These are phyloP conservation scores for Aspiorhynchus laticeps DNA, from an alignment of 2,113 vertebrate species.

Conservation along the genomic window DNA sequence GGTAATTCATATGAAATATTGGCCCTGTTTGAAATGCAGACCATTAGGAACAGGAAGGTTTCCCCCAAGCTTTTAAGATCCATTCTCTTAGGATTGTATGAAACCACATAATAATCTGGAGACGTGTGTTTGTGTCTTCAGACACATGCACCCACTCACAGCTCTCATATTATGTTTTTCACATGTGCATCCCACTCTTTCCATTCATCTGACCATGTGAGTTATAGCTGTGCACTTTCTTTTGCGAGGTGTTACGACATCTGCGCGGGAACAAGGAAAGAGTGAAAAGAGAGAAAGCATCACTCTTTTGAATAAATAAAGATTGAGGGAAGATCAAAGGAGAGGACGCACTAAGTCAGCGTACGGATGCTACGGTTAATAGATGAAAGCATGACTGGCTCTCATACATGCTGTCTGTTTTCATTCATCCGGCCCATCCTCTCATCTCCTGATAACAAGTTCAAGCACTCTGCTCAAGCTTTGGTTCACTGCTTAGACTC, in stretches of 20 bases:
- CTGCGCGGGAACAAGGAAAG: neutral
- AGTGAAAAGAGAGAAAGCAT: conserved; percentile 5
- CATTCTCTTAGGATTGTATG: neutral
- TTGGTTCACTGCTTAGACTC: neutral
- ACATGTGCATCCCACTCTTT: conserved; percentile 25
- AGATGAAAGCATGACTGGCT: conserved; percentile 44
- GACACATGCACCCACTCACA: conserved; percentile 35
- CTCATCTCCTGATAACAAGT: conserved; percentile 14
- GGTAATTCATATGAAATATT: neutral
- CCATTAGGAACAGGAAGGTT: neutral
- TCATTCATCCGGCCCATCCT: conserved; percentile 32
- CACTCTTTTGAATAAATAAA: conserved; percentile 42
- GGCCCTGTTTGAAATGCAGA: neutral
- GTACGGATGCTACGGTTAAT: conserved; percentile 28
- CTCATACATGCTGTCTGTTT: conserved; percentile 38
- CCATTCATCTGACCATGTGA: conserved; percentile 20
- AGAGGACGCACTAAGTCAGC: conserved; percentile 29
- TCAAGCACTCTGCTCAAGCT: neutral
- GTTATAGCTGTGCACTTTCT: neutral
- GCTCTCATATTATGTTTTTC: conserved; percentile 1
- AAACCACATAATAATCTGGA: conserved; percentile 20
- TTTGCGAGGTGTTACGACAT: conserved; percentile 12
- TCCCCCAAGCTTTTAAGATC: neutral
- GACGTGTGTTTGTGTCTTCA: conserved; percentile 7
- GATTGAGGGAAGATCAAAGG: conserved; percentile 41